Evolutionary conservation across 2,888 invertebrate genomes (phyloP).

Genomic region (Agrochola lychnidis): DNA sequence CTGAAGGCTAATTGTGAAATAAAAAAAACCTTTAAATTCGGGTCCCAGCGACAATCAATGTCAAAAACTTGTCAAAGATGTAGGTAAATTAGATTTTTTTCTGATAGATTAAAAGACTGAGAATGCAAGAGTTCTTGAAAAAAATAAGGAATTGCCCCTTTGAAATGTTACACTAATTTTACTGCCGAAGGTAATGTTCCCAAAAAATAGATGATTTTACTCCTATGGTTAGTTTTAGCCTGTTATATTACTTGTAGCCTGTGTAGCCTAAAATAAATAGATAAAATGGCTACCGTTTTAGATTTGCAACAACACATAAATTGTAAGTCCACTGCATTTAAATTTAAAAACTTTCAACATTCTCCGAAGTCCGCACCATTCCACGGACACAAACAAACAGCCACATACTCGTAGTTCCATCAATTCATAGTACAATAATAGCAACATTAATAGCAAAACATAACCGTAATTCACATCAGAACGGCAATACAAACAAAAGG

Average conservation of each 20-base stretch:
- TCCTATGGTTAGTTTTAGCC: no score
- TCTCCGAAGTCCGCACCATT: conserved; percentile 13
- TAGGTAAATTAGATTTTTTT: not conserved
- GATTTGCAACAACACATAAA: not conserved
- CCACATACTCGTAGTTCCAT: conserved; percentile 23
- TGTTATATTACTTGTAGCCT: not conserved
- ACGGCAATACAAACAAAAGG: conserved; percentile 61
- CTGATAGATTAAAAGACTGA: not conserved
- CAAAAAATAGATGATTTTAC: not conserved
- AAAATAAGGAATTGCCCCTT: not conserved
- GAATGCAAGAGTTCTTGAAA: not conserved
- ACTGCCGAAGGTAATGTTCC: not conserved
- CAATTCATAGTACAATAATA: conserved; percentile 53
- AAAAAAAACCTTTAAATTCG: not conserved
- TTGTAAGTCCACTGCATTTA: not conserved
- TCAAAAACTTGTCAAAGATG: not conserved
- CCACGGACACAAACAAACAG: conserved; percentile 24
- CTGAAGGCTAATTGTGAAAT: not conserved
- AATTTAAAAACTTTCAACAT: conserved; percentile 16
- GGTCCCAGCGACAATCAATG: not conserved
- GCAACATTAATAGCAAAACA: conserved; percentile 59
- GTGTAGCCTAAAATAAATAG: not conserved
- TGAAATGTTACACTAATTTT: not conserved
- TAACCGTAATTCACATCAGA: conserved; percentile 64
- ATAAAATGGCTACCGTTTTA: not conserved